Conservation (phyloP, 2,113 vertebrate genomes). For the Pomatorhinus ruficollis region DNA sequence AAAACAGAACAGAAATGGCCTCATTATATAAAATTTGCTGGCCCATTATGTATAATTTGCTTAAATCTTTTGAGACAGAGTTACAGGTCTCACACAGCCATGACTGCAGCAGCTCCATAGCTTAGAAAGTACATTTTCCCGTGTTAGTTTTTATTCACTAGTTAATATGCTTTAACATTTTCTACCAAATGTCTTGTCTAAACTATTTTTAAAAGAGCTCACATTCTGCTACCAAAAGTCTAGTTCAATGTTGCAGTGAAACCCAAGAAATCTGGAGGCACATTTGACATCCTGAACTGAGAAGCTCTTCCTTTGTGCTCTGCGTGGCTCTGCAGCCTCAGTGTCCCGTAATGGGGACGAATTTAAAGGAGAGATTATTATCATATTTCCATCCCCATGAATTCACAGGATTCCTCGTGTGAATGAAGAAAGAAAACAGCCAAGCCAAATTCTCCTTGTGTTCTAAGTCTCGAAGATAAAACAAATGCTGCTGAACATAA, state of each 20-base stretch:
- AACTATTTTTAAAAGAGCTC: constrained; percentile 49
- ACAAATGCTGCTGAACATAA: constrained; percentile 69
- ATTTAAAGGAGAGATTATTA: constrained; percentile 13
- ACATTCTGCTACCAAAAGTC: constrained; percentile 15
- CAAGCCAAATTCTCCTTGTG: constrained; percentile 63
- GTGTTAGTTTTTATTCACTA: constrained; percentile 10
- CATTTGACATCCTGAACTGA: neutral
- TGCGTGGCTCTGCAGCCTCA: neutral
- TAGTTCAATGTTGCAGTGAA: constrained; percentile 6
- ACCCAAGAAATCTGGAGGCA: constrained; percentile 1
- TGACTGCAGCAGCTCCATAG: neutral
- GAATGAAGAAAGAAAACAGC: constrained; percentile 57
- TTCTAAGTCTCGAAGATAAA: constrained; percentile 53
- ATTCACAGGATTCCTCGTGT: constrained; percentile 56
- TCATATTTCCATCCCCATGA: neutral
- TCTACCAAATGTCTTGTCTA: constrained; percentile 27
- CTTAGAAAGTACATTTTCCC: neutral
- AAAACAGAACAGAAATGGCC: constrained; percentile 23
- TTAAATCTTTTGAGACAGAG: constrained; percentile 14
- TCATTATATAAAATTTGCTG: constrained; percentile 40
- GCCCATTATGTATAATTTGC: constrained; percentile 19
- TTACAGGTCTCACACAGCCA: constrained; percentile 11
- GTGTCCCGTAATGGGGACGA: neutral
- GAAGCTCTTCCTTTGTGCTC: neutral
- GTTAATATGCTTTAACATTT: constrained; percentile 27